Conservation (phyloP, 2,113 vertebrate species). For the Hyla sarda region DNA sequence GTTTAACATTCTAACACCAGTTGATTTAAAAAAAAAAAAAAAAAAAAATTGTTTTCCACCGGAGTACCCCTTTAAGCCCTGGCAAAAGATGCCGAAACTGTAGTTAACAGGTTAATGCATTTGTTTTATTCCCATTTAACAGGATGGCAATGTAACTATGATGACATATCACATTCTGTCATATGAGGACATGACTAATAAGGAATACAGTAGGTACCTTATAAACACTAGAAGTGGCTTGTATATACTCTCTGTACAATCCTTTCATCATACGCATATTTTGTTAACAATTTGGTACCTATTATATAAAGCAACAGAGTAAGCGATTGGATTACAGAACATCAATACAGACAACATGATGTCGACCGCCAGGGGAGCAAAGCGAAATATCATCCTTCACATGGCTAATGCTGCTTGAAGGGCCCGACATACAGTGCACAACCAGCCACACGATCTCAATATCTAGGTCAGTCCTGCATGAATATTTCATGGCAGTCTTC, state of each 20-base stretch:
- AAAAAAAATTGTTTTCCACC: too few species aligned
- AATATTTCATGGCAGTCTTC: conserved; percentile 62
- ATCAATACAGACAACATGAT: background rate
- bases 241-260: background rate
- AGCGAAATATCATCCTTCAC: background rate
- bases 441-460: conserved; percentile 59
- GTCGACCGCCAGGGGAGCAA: background rate
- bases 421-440: conserved; percentile 16
- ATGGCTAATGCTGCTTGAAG: conserved; percentile 15
- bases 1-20: too few species aligned
- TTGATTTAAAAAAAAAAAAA: too few species aligned
- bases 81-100: too few species aligned
- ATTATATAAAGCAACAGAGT: background rate
- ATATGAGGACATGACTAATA: too few species aligned
- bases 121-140: too few species aligned
- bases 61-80: too few species aligned
- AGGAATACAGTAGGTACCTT: too few species aligned
- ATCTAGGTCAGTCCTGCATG: conserved; percentile 55
- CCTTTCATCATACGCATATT: background rate
- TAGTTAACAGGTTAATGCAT: too few species aligned
- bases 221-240: too few species aligned
- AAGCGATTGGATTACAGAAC: background rate
- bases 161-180: too few species aligned
- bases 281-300: background rate
- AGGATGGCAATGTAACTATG: too few species aligned